Evolutionary conservation across 2,797 vertebrate genomes (phyloP), one percentile per base, ranked within the genome.

Genomic region (Chelidonichthys spinosus): DNA sequence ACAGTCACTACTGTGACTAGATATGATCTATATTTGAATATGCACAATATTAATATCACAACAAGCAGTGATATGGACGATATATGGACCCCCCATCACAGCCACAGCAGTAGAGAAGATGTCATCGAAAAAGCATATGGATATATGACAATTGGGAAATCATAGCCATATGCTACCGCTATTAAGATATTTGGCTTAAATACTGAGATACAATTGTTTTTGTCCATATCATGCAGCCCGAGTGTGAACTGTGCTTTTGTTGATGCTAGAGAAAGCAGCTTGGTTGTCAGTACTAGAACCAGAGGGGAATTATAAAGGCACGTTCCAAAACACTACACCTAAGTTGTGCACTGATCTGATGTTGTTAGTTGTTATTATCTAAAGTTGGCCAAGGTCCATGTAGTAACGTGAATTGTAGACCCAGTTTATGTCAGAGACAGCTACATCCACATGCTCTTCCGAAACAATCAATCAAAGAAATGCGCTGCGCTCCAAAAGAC

Each of bases 401-500:
- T 44, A 43, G 8, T 32, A 42, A 33, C 5, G 15, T 36, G 14
- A 60, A 11, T 44, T 80, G 37, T 46, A 36, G 33, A 44, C 6
- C 39, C 42, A 42, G 13, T 80, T 79, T 47, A 61, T 55, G 14
- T 63, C 7, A 18, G 15, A 5, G 5, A 65, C 56, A 66, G 13
- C 49, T 50, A 33, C 14, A 4, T 8, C 50, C 18, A 1, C 1
- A 40, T 56, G 5, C 52, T 18, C 14, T 64, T 74, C 69, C 14
- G 42, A 74, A 4, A 37, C 72, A 58, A 39, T 71, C 50, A 50
- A 55, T 83, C 62, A 69, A 25, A 61, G 47, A 36, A 62, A 83
- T 33, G 17, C 43, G 33, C 35, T 42, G 11, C 60, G 65, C 69
- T 65, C 25, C 11, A 39, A 42, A 65, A 53, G 42, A 60, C 6